Evolutionary conservation across 2,797 vertebrate genomes (phyloP).

Genomic region (Sebastolobus alascanus): DNA sequence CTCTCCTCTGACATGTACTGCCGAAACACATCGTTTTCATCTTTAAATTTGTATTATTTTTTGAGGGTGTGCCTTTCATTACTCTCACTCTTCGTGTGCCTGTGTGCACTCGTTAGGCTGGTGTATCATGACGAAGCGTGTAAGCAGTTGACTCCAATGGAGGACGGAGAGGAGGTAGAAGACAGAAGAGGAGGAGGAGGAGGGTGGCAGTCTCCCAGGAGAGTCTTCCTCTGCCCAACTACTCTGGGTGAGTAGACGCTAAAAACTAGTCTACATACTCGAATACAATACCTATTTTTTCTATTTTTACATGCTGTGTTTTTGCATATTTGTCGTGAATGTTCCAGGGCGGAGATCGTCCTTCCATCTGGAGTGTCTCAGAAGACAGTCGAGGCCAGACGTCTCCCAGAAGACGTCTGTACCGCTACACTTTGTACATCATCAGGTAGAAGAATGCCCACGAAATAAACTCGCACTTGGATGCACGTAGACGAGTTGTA

Average conservation of each 20-base stretch:
- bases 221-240: conserved; percentile 94
- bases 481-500: conserved; percentile 7
- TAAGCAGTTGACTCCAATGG: conserved; percentile 92
- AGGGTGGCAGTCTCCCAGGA: conserved; percentile 89
- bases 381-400: conserved; percentile 92
- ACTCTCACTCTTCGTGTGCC: conserved; percentile 16
- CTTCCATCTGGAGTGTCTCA: conserved; percentile 97
- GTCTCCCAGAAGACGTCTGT: conserved; percentile 94
- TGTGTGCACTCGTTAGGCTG: conserved; percentile 83
- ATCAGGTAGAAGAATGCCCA: conserved; percentile 88
- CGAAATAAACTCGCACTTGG: not conserved
- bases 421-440: conserved; percentile 95
- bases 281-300: not conserved
- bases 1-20: conserved; percentile 93
- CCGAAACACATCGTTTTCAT: conserved; percentile 9
- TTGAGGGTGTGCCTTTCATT: not conserved
- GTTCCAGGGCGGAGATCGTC: conserved; percentile 93
- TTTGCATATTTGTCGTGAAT: conserved; percentile 1
- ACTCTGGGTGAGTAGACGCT: conserved; percentile 85
- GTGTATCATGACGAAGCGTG: conserved; percentile 93
- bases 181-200: conserved; percentile 83
- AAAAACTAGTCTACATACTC: not conserved
- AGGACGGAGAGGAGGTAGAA: conserved; percentile 82
- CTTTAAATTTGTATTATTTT: not conserved
- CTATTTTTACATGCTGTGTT: not conserved